A percentile compares a stretch with the other conserved stretches of the same genome.
Conservation (phyloP, 2,888 invertebrate species). For the Thecophora atra region DNA sequence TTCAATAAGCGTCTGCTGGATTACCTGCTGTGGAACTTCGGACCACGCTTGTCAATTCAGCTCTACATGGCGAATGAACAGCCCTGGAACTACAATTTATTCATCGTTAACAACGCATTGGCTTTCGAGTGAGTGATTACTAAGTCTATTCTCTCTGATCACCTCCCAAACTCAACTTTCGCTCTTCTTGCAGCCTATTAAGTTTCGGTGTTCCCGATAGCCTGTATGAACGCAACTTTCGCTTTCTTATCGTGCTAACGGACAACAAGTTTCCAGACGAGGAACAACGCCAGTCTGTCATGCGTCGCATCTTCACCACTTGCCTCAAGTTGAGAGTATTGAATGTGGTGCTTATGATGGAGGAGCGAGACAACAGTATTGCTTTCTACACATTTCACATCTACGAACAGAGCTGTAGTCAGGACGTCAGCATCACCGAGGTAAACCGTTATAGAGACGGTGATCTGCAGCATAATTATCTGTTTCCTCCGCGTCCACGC, state of each 20-base stretch:
- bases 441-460: slow-evolving; percentile 44
- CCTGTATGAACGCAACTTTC: slow-evolving; percentile 24
- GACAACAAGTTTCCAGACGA: neutral
- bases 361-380: neutral
- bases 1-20: slow-evolving; percentile 46
- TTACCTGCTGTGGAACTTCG: slow-evolving; percentile 43
- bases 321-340: slow-evolving; percentile 15
- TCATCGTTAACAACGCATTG: slow-evolving; percentile 34
- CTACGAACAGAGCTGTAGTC: slow-evolving; percentile 29
- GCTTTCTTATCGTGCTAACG: slow-evolving; percentile 30
- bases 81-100: slow-evolving; percentile 37
- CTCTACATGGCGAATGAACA: slow-evolving; percentile 33
- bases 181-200: slow-evolving; percentile 4
- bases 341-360: slow-evolving; percentile 22
- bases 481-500: slow-evolving; percentile 46
- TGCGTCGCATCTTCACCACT: slow-evolving; percentile 13
- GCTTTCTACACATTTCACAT: slow-evolving; percentile 20
- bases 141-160: neutral
- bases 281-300: neutral
- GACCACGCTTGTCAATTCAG: slow-evolving; percentile 44
- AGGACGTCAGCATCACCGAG: slow-evolving; percentile 38
- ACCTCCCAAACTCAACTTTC: no score
- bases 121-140: slow-evolving; percentile 29
- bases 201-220: neutral
- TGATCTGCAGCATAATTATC: slow-evolving; percentile 12